Base-by-base conservation (phyloP, 64 coral and sea anemone genomes). In the Stylophora pistillata region DNA sequence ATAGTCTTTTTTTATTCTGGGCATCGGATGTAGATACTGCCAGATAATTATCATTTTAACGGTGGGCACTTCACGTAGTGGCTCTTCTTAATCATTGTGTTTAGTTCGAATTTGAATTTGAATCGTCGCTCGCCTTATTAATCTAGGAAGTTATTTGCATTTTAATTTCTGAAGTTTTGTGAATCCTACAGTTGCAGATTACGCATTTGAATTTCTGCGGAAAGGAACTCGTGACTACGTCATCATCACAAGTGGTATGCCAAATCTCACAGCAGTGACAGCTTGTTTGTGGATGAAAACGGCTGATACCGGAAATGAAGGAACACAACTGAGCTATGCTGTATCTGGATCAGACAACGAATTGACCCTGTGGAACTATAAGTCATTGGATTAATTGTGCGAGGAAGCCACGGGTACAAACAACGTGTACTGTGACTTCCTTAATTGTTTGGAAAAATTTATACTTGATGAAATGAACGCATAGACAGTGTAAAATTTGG, bases 251-350 rank as follows among this genome's bases (percentile, higher is more conserved):
- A 37, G 34, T 21, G 25, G 4, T n/a, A 76, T 76, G 73, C 73
- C 32, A 17, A 76, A 2, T 1, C 73, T 76, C 32, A 53, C 73
- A 53, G 37, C 17, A 6, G 18, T 76, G 37, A 52, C 73, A 53
- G 73, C 32, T 76, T 76, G 73, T 76, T 52, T 76, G 2, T 76
- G 73, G 73, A 76, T 76, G 73, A 76, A 76, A 68, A 25, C 64
- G 3, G 23, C 64, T 28, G 64, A 68, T 10, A 10, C 9, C 37
- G 37, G 7, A 10, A 76, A 54, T 76, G 17, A 3, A 23, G 73
- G 32, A 76, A 53, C 73, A 11, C 73, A 33, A 9, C 20, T 76
- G 18, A 11, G 73, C 10, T 76, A 76, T 21, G 73, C 73, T 23
- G 73, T 76, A 15, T 33, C 33, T 76, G 73, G 20, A 21, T 13